Evolutionary conservation across 2,113 vertebrate species (phyloP), one percentile per base, ranked within the genome.

Genomic region (Archocentrus centrarchus): DNA sequence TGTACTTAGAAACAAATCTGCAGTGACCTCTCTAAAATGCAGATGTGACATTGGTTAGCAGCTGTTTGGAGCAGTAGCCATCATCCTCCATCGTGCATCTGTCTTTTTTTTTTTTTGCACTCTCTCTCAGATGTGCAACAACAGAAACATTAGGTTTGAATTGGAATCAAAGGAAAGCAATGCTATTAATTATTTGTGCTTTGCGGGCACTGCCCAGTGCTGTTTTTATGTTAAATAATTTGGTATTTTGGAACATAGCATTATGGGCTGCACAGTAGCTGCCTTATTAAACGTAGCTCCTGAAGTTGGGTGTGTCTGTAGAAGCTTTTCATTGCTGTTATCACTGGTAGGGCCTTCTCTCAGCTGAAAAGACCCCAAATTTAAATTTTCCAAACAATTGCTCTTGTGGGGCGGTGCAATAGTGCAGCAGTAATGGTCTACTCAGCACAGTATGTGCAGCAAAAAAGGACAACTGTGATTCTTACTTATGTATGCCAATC

Each of bases 1-100:
- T 90, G 85, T 91, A 64, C 47, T 81, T 68, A n/a, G 30, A 50
- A 82, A 79, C 79, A 81, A 84, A 93, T 89, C 61, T 80, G 27
- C 81, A 80, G 50, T 57, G 87, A 88, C 82, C 79, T 86, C 81
- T 58, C 35, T 77, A 78, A 86, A 79, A 77, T 79, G 59, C 82
- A 82, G 80, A 73, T 59, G 17, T 35, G 80, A 76, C 73, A 79
- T 41, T 44, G 5, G 78, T 75, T 27, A 77, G 80, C 88, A 89
- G 90, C 84, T 91, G 93, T 83, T 80, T 81, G 37, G 4, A 35
- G 81, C 75, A 64, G 83, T 27, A 50, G 73, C 59, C 22, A 10
- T 77, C 83, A 3, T 30, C 78, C 66, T 83, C 50, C 50, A 47
- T 59, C 78, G 64, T 86, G 57, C 66, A 66, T 90, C 73, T 80